These are phyloP conservation scores for Bos indicus DNA, from an alignment of 2,113 vertebrate genomes.

Conservation along the genomic window DNA sequence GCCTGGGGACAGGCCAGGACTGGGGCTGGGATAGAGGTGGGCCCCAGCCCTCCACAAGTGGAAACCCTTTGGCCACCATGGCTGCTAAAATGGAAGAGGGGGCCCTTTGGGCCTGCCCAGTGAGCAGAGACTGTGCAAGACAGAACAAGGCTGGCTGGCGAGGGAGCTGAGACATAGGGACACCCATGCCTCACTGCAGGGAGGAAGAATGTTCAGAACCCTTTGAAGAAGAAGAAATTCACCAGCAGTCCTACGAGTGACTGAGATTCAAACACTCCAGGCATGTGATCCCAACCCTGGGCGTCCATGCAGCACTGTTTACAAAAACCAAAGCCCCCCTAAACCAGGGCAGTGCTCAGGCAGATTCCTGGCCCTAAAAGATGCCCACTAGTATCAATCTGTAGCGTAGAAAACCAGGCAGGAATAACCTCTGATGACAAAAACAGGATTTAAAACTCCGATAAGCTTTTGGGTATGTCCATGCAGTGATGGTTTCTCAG, in stretches of 20 bases:
- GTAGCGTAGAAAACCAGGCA: neutral
- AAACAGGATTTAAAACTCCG: neutral
- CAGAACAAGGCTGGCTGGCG: neutral
- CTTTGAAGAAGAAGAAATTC: neutral
- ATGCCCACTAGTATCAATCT: neutral
- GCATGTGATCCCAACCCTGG: neutral
- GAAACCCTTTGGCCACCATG: neutral
- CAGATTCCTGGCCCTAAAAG: neutral
- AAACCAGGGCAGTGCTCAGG: neutral
- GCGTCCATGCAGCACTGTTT: neutral
- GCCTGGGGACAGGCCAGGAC: conserved; percentile 9
- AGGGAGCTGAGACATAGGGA: neutral
- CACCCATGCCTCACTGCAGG: neutral
- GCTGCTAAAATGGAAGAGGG: neutral
- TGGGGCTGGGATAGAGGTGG: neutral
- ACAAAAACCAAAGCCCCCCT: neutral
- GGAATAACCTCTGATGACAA: neutral
- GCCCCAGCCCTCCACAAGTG: neutral
- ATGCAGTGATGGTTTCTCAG: neutral
- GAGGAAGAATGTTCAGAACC: neutral
- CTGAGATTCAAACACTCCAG: neutral
- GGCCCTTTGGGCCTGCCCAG: neutral
- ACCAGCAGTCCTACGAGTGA: neutral
- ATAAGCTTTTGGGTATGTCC: neutral
- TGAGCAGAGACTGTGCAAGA: neutral